Evolutionary conservation across 2,113 vertebrate species (phyloP).

Genomic region (Guaruba guarouba): DNA sequence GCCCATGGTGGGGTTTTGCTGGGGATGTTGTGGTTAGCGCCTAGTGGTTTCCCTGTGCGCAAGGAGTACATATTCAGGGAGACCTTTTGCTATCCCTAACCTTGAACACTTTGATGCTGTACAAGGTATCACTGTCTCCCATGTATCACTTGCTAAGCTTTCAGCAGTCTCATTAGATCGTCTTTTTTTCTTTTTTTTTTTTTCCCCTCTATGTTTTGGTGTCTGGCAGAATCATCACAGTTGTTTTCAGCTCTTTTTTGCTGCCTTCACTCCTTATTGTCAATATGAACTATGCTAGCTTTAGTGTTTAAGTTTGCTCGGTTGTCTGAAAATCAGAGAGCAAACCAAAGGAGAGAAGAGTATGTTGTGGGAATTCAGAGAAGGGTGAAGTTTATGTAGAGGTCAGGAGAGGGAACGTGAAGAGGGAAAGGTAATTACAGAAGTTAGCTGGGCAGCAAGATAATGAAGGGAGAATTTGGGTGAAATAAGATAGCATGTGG

Average conservation of each 20-base stretch:
- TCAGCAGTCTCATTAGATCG: background rate
- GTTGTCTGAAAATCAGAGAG: background rate
- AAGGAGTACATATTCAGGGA: background rate
- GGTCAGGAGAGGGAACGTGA: background rate
- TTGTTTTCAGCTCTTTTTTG: background rate
- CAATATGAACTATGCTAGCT: background rate
- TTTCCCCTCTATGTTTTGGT: background rate
- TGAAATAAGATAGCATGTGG: background rate
- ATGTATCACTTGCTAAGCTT: background rate
- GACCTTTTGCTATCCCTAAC: background rate
- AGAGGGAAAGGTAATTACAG: background rate
- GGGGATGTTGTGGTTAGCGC: background rate
- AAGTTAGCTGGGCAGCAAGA: background rate
- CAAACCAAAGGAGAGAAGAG: background rate
- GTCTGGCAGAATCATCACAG: background rate
- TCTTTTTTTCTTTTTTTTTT: too few relatives aligned
- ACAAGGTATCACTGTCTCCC: background rate
- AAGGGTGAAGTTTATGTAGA: background rate
- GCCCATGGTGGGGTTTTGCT: background rate
- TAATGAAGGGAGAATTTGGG: background rate
- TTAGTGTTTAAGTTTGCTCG: background rate
- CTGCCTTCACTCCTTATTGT: background rate
- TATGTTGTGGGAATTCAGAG: background rate
- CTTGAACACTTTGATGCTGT: background rate
- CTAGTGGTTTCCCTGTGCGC: background rate